Conservation (phyloP, 2,888 invertebrate species). For the Microctonus aethiopoides region DNA sequence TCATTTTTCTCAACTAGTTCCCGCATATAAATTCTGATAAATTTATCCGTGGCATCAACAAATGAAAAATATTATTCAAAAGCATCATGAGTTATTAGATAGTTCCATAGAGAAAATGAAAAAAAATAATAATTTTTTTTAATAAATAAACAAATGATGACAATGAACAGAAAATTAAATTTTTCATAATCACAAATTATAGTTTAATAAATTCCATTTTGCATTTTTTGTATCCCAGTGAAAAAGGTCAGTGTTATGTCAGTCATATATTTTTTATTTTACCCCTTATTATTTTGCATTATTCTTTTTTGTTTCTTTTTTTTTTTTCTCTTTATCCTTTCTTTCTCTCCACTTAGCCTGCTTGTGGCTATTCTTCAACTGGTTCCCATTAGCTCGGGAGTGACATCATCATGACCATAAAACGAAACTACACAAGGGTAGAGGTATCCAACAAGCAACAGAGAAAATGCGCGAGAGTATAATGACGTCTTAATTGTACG, state of each 20-base stretch:
- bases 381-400: constrained; percentile 37
- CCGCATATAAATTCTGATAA: no score
- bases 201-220: no score
- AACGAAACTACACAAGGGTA: constrained; percentile 12
- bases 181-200: no score
- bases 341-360: no score
- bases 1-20: no score
- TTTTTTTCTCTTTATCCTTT: no score
- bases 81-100: neutral
- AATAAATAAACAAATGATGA: no score
- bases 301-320: neutral
- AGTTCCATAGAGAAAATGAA: constrained; percentile 3
- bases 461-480: constrained; percentile 33
- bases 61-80: no score
- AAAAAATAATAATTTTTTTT: neutral
- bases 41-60: no score
- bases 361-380: constrained; percentile 12
- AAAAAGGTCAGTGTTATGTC: no score
- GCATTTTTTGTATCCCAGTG: no score
- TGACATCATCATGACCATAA: constrained; percentile 34
- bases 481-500: constrained; percentile 37
- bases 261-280: neutral
- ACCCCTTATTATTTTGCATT: neutral
- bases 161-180: no score
- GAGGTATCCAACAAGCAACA: constrained; percentile 20